A percentile compares a stretch with the other conserved stretches of the same genome.
phyloP scores from a whole-genome alignment of 2,113 vertebrate genomes.

The Narcine bancroftii region DNA sequence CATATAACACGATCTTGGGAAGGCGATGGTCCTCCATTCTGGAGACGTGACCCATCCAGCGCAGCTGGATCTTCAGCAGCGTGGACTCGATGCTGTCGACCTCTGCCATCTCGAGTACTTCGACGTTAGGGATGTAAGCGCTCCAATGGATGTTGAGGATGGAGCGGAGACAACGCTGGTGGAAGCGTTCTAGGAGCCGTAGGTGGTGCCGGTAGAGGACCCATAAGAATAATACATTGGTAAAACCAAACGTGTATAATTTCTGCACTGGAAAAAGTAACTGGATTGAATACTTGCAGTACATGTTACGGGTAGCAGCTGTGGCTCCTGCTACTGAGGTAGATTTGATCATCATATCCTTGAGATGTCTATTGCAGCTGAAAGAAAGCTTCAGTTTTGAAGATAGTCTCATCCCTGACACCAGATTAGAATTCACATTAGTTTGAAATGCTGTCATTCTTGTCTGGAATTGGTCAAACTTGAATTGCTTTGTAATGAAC shows the following conservation, averaged over 20 bases:
- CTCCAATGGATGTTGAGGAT: no score
- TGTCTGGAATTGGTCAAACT: background rate
- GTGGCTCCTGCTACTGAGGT: background rate
- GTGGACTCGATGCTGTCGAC: no score
- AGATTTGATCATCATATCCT: background rate
- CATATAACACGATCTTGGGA: no score
- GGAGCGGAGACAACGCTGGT: no score
- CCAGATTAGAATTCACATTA: background rate
- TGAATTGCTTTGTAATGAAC: background rate
- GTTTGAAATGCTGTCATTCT: background rate
- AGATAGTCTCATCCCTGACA: background rate
- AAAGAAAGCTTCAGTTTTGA: background rate
- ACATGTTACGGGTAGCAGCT: background rate
- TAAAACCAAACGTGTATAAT: background rate
- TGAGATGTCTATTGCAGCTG: background rate
- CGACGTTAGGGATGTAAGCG: no score
- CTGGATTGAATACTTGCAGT: background rate
- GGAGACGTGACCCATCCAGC: no score
- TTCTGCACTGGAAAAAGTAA: background rate
- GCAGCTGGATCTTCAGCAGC: no score
- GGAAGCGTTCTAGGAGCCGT: no score
- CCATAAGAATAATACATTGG: background rate
- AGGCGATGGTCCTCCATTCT: no score
- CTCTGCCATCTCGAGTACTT: no score
- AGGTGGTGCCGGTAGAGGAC: no score